Evolutionary conservation across 2,797 vertebrate species (phyloP), one percentile per base, ranked within the genome.

Genomic region (Bufotes viridis): DNA sequence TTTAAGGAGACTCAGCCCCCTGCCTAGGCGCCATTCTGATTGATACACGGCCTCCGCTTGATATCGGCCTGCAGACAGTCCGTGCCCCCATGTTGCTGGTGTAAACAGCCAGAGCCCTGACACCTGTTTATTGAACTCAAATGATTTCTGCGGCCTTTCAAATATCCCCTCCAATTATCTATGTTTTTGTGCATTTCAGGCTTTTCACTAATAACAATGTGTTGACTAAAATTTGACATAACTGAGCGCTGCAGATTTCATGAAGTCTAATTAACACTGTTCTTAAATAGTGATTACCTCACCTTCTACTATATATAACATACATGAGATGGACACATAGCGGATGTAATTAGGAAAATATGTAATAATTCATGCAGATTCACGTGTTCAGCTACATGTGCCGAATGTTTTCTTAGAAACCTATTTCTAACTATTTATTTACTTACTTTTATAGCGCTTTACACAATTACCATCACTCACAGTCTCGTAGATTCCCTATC

Each of bases 141-240:
- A 76, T 86, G 82, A 89, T 89, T 82, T 82, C 87, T 89, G 69
- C 78, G 87, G 87, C 84, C 78, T 86, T 89, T 89, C 84, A 82
- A 76, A 78, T 86, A 89, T 82, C 57, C 70, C 70, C 74, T 86
- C 88, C 88, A 89, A 89, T 89, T 89, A 89, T 82, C 79, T 72
- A 26, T 81, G 83, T 81, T 86, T 82, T 89, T 89, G 88, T 86
- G 79, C 88, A 7, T 86, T 82, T 89, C 88, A 82, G 65, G 88
- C 79, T 34, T 78, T 85, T 34, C 53, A 11, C 60, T 88, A 81
- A 86, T 86, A 89, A 89, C 84, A 89, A 86, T 72, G 88, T 89
- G 88, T 89, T 89, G 88, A 89, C 88, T 86, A 89, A 85, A 86
- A 79, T 89, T 82, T 89, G 88, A 89, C 88, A 86, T 78, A 89